Conservation (phyloP, 1,140 invertebrate species). For the Diuraphis noxia region DNA sequence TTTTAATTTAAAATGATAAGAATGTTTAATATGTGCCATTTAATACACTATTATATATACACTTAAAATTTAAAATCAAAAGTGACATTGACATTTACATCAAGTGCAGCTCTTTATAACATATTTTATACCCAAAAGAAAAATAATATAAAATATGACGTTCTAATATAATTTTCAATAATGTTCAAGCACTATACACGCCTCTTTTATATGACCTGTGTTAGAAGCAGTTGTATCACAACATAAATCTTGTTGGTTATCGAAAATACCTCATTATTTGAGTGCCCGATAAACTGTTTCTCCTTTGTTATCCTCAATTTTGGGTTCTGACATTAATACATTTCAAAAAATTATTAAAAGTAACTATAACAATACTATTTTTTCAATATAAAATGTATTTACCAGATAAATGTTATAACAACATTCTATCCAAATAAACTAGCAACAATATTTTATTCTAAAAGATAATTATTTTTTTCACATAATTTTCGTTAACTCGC, state of each 20-base stretch:
- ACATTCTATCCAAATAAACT: no score
- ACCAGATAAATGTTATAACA: not conserved
- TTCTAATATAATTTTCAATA: not conserved
- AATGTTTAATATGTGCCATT: not conserved
- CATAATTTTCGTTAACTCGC: not conserved
- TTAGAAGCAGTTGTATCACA: not conserved
- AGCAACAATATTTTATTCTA: no score
- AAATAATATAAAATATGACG: not conserved
- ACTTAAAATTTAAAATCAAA: not conserved
- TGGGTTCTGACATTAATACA: not conserved
- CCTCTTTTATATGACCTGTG: not conserved
- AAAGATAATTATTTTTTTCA: not conserved
- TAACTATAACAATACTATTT: not conserved
- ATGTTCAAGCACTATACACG: not conserved
- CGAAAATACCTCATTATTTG: constrained; percentile 3
- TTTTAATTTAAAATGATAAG: not conserved
- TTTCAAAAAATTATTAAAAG: not conserved
- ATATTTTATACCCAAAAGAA: not conserved
- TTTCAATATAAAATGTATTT: not conserved
- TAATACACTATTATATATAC: not conserved
- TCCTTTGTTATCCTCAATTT: not conserved
- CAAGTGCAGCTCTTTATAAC: not conserved
- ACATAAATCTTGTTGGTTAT: not conserved
- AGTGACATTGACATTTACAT: not conserved
- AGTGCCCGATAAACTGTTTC: not conserved